Conservation (phyloP, 1,140 invertebrate species). For the Bombus consobrinus region DNA sequence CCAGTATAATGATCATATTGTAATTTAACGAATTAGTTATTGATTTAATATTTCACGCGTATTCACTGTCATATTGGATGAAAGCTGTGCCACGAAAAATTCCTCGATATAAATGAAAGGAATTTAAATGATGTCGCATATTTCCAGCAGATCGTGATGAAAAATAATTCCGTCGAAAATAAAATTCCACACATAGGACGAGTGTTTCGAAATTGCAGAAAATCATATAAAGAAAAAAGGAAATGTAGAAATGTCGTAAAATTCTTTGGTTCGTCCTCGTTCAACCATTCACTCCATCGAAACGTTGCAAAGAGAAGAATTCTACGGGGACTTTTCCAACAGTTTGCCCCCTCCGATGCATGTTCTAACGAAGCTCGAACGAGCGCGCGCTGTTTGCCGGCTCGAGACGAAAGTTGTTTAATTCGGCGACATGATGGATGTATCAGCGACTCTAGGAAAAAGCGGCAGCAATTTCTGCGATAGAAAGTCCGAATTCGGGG, state of each 20-base stretch:
- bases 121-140: neutral
- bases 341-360: too few relatives aligned
- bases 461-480: conserved; percentile 18
- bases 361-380: neutral
- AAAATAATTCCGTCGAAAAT: neutral
- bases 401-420: conserved; percentile 41
- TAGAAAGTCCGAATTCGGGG: conserved; percentile 24
- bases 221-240: neutral
- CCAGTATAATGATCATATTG: neutral
- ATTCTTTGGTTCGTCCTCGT: neutral
- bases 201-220: neutral
- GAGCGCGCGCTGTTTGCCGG: neutral
- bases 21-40: neutral
- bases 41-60: too few relatives aligned
- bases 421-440: conserved; percentile 34
- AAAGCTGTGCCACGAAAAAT: neutral
- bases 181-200: neutral
- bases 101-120: neutral
- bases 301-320: conserved; percentile 19
- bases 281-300: neutral
- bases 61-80: neutral
- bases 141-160: too few relatives aligned
- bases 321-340: neutral
- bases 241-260: neutral
- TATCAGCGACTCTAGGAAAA: neutral